phyloP scores from a whole-genome alignment of 2,113 vertebrate genomes.

The Athene noctua region DNA sequence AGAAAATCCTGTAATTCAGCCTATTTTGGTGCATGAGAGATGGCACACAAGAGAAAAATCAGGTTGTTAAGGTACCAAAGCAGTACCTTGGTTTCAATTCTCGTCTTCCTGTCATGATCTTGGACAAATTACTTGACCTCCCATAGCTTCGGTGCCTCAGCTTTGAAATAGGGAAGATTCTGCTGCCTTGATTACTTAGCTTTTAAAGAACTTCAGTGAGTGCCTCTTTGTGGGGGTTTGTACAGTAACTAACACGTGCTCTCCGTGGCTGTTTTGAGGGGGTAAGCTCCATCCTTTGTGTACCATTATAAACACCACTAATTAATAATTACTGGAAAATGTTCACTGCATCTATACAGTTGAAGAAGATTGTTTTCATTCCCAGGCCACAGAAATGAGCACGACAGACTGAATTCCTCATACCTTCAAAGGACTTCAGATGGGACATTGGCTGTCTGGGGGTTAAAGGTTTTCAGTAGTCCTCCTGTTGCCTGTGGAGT shows the following conservation, averaged over 20 bases:
- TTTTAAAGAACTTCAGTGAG: neutral
- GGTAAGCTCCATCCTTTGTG: neutral
- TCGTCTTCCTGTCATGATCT: neutral
- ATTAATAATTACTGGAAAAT: neutral
- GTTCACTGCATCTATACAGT: neutral
- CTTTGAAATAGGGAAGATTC: neutral
- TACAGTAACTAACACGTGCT: neutral
- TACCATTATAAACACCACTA: neutral
- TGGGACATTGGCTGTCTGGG: neutral
- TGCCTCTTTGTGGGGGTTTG: neutral
- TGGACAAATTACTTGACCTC: neutral
- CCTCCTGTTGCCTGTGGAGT: neutral
- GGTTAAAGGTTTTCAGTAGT: conserved; percentile 31
- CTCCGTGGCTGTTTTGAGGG: neutral
- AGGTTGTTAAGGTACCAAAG: neutral
- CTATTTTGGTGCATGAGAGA: neutral
- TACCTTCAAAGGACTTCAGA: neutral
- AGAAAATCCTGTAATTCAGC: neutral
- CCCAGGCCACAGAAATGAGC: neutral
- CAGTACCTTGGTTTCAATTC: neutral
- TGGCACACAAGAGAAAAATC: neutral
- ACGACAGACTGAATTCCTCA: conserved; percentile 10
- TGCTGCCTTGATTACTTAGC: neutral
- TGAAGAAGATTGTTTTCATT: neutral
- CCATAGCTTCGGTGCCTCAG: neutral